Evolutionary conservation across 2,113 vertebrate species (phyloP), one percentile per base, ranked within the genome.

Genomic region (Rattus norvegicus): DNA sequence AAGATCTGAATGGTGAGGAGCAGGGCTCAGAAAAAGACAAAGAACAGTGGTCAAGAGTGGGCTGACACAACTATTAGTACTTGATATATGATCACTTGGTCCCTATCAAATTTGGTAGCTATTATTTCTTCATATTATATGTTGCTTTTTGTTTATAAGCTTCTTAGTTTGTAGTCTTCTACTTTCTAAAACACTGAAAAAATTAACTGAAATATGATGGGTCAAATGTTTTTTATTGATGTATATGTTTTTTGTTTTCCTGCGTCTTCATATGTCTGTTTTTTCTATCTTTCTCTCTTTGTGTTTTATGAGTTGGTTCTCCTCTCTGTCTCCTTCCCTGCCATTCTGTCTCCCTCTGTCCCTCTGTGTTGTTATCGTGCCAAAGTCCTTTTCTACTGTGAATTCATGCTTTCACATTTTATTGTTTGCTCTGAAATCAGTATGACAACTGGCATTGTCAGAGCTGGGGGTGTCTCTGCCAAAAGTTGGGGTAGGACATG

Each of bases 1-100:
- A 77, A 30, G 47, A 5, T 3, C 2, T 16, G 8, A 92, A 80
- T 9, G 52, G 13, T 5, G 47, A 70, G 1, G 9, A 2, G 3
- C 7, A n/a, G 69, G 65, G 49, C 19, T 75, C 22, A 47, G 24
- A 17, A 1, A 54, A 30, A 92, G 17, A 63, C 6, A 43, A 14
- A 2, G n/a, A 16, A 24, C 12, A 39, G 26, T 8, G 36, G 0
- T 20, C 39, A 0, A 59, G 24, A 63, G 7, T 10, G 36, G 22
- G 59, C 30, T 75, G 13, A 52, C 8, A 49, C 65, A 43, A 59
- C 30, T 36, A 22, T 28, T 85, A 65, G 17, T n/a, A 30, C 43
- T 1, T n/a, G 33, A 88, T n/a, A 59, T 8, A 6, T 70, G 43
- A 69, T 10, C 67, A 69, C 13, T 33, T 14, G 13, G 5, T 33